phyloP scores from a whole-genome alignment of 1,140 invertebrate genomes.

The Anastatus disparis region DNA sequence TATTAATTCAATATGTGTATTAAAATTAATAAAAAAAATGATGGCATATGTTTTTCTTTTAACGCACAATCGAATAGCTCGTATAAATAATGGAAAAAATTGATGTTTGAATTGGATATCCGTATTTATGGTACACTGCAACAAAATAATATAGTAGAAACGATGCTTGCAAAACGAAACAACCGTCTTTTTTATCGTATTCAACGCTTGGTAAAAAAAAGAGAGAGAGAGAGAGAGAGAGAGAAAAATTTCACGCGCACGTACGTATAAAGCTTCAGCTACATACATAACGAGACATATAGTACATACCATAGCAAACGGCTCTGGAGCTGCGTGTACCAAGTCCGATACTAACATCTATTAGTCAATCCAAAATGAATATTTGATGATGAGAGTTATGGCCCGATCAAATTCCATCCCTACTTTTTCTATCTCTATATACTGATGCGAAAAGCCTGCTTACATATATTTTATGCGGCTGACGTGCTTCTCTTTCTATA shows the following conservation, averaged over 20 bases:
- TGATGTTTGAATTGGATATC: too few relatives aligned
- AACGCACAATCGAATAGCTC: too few relatives aligned
- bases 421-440: neutral
- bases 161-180: too few relatives aligned
- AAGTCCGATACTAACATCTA: constrained; percentile 53
- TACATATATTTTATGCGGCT: constrained; percentile 53
- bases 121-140: too few relatives aligned
- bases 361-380: constrained; percentile 60
- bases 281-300: constrained; percentile 35
- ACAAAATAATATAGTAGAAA: too few relatives aligned
- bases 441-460: constrained; percentile 43
- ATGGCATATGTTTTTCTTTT: too few relatives aligned
- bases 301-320: neutral
- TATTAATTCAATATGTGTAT: too few relatives aligned
- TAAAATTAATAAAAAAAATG: too few relatives aligned
- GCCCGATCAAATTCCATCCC: constrained; percentile 55
- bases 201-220: neutral
- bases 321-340: neutral
- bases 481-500: too few relatives aligned
- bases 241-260: neutral
- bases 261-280: constrained; percentile 14
- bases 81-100: too few relatives aligned
- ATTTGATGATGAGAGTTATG: constrained; percentile 59
- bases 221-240: neutral
- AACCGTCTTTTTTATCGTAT: neutral